A percentile compares a stretch with the other conserved stretches of the same genome.
Evolutionary conservation across 92 coral and sea anemone species (phyloP).

Genomic region (Epizoanthus scotinus): DNA sequence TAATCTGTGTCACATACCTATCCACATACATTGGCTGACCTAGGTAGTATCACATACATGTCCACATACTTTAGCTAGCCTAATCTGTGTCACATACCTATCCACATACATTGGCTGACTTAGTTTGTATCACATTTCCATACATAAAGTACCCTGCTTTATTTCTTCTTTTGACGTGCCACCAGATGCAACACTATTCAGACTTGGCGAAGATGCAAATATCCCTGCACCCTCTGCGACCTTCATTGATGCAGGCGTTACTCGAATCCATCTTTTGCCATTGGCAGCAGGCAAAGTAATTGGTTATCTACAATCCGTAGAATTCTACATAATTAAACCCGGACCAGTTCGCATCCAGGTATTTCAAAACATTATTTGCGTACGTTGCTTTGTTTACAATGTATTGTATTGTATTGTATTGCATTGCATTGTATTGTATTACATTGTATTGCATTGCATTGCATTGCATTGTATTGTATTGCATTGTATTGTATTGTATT

Average conservation of each 20-base stretch:
- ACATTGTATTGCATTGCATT: background rate
- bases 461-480: too few relatives aligned
- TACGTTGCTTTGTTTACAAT: too few relatives aligned
- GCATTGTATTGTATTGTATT: too few relatives aligned
- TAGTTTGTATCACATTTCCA: background rate
- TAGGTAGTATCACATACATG: background rate
- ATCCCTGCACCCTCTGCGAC: background rate
- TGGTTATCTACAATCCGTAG: conserved; percentile 31
- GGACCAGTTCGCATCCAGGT: conserved; percentile 29
- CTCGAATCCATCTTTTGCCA: conserved; percentile 34
- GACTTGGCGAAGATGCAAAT: conserved; percentile 28
- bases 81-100: background rate
- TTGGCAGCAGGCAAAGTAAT: background rate
- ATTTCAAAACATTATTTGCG: too few relatives aligned
- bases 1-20: background rate
- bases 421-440: background rate
- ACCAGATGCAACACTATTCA: conserved; percentile 10
- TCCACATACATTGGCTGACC: background rate
- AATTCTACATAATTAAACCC: conserved; percentile 2
- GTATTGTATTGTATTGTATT: background rate
- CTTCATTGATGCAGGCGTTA: background rate
- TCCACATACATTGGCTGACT: background rate
- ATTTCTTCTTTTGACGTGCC: background rate
- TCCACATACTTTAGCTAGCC: background rate
- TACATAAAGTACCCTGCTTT: background rate